Conservation (phyloP, 2,888 invertebrate species). For the Tetragonula carbonaria region DNA sequence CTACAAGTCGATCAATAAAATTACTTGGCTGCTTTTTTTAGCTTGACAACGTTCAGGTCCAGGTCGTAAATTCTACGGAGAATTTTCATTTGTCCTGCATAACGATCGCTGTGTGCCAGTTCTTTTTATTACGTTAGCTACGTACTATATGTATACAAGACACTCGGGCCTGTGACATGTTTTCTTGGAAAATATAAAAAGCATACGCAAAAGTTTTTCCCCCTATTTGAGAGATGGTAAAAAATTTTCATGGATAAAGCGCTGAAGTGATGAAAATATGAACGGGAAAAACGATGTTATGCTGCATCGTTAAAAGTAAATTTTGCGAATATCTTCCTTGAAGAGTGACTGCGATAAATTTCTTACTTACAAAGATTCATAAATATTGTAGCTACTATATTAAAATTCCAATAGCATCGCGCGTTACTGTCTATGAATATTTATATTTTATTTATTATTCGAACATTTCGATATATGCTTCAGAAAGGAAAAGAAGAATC, state of each 20-base stretch:
- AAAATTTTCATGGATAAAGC: background rate
- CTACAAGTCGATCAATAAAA: conserved; percentile 66
- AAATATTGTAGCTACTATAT: no score
- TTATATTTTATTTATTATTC: background rate
- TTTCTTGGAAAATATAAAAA: background rate
- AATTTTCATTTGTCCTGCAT: conserved; percentile 12
- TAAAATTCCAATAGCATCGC: background rate
- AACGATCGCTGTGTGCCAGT: background rate
- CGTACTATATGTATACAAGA: background rate
- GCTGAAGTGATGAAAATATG: background rate
- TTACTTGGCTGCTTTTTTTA: conserved; percentile 51
- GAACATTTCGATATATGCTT: background rate
- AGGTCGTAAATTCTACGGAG: conserved; percentile 10
- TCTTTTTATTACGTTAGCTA: background rate
- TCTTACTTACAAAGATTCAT: no score
- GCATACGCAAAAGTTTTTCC: background rate
- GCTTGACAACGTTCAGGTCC: background rate
- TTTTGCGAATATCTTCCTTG: background rate
- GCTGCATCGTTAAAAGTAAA: background rate
- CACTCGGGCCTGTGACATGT: no score
- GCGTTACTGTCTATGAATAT: background rate
- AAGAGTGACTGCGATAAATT: background rate
- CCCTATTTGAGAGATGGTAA: background rate
- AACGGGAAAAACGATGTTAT: background rate
- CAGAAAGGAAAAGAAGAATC: background rate